Evolutionary conservation across 1,140 invertebrate genomes (phyloP), one percentile per base, ranked within the genome.

Genomic region (Drosophila mojavensis): DNA sequence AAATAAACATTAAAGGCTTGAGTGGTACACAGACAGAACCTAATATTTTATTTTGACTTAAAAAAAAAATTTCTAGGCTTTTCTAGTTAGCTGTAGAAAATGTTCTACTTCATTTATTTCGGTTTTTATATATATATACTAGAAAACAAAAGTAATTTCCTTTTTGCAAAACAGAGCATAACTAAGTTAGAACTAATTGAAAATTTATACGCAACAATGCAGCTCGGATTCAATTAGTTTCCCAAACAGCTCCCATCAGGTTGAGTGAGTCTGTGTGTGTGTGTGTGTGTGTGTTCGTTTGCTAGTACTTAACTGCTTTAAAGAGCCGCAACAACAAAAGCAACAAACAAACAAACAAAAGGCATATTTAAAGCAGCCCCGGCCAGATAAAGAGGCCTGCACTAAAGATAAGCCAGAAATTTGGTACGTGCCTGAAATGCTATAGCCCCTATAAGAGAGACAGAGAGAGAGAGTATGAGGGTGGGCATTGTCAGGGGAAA

Each of bases 341-440:
- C n/a, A 68, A 65, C 17, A 68, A 58, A 60, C 53, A 15, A 48
- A 36, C 36, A 39, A 39, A 39, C 36, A 13, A 39, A 39, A 48
- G 48, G 47, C 47, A 65, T 55, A 76, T 81, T 76, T 81, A 71
- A 81, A 71, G 26, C n/a, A 54, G 5, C n/a, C 28, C n/a, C 30
- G 4, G 10, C 7, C 15, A 48, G 58, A 60, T 60, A 60, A 48
- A 60, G 15, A 47, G 58, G 28, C 43, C 15, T 45, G 28, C 33
- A 50, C 15, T 5, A 55, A 65, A 36, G 51, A 69, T 62, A 69
- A 69, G 54, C 45, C 17, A 43, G 43, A 50, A 67, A 73, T 50
- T 48, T 48, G 64, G 78, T 76, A 81, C 78, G 78, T 80, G 78
- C 66, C 67, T 72, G 73, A 80, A 80, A 80, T 81, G 71, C 48